phyloP scores from a whole-genome alignment of 2,888 invertebrate genomes.

The Sarcophaga rosellei region DNA sequence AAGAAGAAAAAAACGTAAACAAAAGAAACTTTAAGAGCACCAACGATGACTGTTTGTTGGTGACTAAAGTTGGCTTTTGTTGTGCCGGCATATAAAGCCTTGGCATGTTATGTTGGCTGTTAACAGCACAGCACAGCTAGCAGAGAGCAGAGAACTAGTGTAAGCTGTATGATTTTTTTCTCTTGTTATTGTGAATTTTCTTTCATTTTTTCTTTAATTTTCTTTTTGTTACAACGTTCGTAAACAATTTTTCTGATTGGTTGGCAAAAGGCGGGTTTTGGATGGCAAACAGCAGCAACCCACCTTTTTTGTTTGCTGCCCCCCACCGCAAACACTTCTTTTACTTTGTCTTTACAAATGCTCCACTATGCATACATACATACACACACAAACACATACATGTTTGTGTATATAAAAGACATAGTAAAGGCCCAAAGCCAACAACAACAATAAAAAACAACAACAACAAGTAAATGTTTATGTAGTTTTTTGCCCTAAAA shows the following conservation, averaged over 20 bases:
- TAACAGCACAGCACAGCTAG: conserved; percentile 42
- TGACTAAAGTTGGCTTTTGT: conserved; percentile 13
- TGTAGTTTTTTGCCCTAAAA: not conserved
- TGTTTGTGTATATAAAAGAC: not conserved
- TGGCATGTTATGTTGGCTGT: conserved; percentile 22
- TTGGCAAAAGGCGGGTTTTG: conserved; percentile 68
- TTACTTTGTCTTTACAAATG: not conserved
- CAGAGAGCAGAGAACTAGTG: not conserved
- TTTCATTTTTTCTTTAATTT: conserved; percentile 71
- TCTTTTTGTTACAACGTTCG: conserved; percentile 77
- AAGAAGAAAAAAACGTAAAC: conserved; percentile 40
- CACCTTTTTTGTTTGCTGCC: conserved; percentile 50
- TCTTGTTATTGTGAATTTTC: conserved; percentile 7
- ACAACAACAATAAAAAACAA: not conserved
- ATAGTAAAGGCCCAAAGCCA: not conserved
- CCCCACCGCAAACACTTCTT: not conserved
- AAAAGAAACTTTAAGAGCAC: conserved; percentile 60
- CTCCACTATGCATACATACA: not conserved
- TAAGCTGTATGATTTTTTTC: conserved; percentile 38
- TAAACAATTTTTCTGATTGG: conserved; percentile 81
- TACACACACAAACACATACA: too few relatives aligned
- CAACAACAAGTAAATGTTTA: not conserved
- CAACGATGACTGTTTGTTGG: conserved; percentile 33
- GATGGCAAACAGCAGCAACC: conserved; percentile 55
- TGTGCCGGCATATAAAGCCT: conserved; percentile 2